Evolutionary conservation across 2,888 invertebrate genomes (phyloP).

Genomic region (Theristus sp.): DNA sequence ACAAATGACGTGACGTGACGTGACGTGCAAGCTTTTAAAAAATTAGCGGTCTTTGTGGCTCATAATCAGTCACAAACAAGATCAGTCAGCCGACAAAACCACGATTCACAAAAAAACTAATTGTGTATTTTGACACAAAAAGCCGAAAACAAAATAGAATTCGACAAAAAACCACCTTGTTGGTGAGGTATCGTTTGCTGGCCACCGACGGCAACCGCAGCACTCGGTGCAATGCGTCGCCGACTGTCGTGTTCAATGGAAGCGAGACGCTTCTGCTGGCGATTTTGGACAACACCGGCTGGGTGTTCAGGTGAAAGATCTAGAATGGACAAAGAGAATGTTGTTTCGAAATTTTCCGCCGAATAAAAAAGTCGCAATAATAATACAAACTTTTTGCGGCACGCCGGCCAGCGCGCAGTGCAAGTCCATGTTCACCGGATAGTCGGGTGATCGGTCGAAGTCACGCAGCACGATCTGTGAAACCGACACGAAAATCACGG

Average conservation of each 20-base stretch:
- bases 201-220: slow-evolving; percentile 66
- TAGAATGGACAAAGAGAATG: no score
- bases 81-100: no score
- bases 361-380: no score
- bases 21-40: no score
- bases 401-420: slow-evolving; percentile 71
- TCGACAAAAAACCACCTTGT: slow-evolving; percentile 47
- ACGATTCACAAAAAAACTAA: not conserved
- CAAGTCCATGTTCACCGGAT: slow-evolving; percentile 67
- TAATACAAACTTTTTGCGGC: slow-evolving; percentile 49
- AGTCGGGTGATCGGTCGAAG: slow-evolving; percentile 22
- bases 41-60: no score
- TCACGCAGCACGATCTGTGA: slow-evolving; percentile 50
- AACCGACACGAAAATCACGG: no score
- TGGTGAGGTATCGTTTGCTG: slow-evolving; percentile 83
- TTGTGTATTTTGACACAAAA: not conserved
- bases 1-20: no score
- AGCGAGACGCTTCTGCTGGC: no score
- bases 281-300: no score
- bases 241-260: slow-evolving; percentile 43
- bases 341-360: no score
- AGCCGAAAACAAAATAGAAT: not conserved
- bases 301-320: not conserved
- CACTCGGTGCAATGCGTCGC: slow-evolving; percentile 54
- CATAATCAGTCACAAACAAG: no score